Evolutionary conservation across 2,113 vertebrate genomes (phyloP).

Genomic region (Hyaena hyaena): DNA sequence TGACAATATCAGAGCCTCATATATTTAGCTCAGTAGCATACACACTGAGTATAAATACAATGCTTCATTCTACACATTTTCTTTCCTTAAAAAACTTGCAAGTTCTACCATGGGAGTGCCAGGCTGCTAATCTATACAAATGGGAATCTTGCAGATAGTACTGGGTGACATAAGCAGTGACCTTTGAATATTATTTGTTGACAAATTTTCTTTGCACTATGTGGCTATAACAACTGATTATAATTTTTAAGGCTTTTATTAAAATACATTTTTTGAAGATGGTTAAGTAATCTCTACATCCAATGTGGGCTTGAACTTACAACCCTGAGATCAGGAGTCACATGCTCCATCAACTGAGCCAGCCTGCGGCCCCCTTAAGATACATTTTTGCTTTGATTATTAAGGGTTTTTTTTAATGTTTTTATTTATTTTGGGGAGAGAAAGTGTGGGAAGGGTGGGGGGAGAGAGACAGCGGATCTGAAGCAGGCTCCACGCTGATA

Average conservation of each 20-base stretch:
- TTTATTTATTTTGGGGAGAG: too few species aligned
- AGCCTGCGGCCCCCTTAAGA: neutral
- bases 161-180: neutral
- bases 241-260: constrained; percentile 12
- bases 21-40: neutral
- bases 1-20: neutral
- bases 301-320: neutral
- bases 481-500: neutral
- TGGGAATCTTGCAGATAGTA: neutral
- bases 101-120: neutral
- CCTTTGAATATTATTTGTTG: neutral
- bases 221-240: neutral
- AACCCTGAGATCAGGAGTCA: neutral
- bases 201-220: neutral
- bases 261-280: neutral
- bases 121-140: neutral
- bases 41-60: neutral
- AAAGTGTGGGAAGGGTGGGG: too few species aligned
- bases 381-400: neutral
- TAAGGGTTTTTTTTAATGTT: neutral
- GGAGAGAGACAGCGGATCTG: too few species aligned
- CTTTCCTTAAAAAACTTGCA: neutral
- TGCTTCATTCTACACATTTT: neutral
- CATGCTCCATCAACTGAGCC: neutral
- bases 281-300: neutral